Evolutionary conservation across 2,888 invertebrate species (phyloP).

Genomic region (Ophioninae sp.): DNA sequence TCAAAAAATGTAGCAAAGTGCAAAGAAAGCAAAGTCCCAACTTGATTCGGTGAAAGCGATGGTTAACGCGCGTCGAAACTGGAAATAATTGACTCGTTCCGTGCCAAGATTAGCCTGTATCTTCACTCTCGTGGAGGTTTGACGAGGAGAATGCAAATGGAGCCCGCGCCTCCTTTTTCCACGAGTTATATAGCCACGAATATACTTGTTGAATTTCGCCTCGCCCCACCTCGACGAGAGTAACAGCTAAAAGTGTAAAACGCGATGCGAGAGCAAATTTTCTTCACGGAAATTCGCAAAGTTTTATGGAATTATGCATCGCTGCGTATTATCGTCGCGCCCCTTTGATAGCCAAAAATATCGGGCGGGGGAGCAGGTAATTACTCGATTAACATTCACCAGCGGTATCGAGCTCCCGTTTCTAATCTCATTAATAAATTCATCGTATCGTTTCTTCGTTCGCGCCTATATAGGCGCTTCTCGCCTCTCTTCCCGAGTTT

Average conservation of each 20-base stretch:
- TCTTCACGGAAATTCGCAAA: slow-evolving; percentile 58
- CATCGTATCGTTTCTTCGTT: slow-evolving; percentile 40
- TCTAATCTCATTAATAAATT: slow-evolving; percentile 71
- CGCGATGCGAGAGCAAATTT: slow-evolving; percentile 19
- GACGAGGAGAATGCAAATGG: too few species aligned
- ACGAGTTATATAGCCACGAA: too few species aligned
- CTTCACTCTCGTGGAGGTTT: too few species aligned
- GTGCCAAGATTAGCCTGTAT: too few species aligned
- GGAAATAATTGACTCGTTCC: too few species aligned
- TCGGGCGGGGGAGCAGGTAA: slow-evolving; percentile 69
- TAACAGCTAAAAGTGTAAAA: slow-evolving; percentile 41
- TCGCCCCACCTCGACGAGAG: slow-evolving; percentile 1
- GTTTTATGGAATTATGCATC: slow-evolving; percentile 64
- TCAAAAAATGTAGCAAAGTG: too few species aligned
- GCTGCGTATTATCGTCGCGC: slow-evolving; percentile 42
- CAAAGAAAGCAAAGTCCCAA: too few species aligned
- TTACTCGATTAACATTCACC: slow-evolving; percentile 75
- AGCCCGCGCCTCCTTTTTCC: too few species aligned
- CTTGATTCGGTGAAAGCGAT: too few species aligned
- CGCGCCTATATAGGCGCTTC: not conserved
- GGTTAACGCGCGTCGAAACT: too few species aligned
- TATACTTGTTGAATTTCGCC: too few species aligned
- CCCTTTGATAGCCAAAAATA: slow-evolving; percentile 35
- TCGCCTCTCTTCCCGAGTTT: not conserved
- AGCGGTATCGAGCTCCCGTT: slow-evolving; percentile 48